Percentiles rank a stretch among this genome's conserved stretches.
Conservation (phyloP, 2,888 invertebrate genomes). For the Ormyrus pomaceus region DNA sequence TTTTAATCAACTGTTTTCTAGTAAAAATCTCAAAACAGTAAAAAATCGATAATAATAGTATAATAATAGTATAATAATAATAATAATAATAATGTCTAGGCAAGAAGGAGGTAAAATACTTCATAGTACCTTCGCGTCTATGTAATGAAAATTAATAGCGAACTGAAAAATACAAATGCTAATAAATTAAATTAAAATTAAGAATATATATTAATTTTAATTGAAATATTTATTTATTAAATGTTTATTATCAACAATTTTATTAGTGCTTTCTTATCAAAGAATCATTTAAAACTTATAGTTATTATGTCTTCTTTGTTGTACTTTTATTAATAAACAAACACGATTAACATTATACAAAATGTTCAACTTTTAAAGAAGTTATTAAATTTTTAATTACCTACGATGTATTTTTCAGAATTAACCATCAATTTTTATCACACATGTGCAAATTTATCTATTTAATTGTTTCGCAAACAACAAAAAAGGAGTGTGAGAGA, state of each 20-base stretch:
- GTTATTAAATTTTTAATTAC: not conserved
- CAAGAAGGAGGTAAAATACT: not conserved
- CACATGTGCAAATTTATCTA: constrained; percentile 18
- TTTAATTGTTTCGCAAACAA: constrained; percentile 16
- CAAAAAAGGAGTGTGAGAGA: constrained; percentile 20
- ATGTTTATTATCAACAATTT: too few relatives aligned
- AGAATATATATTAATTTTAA: not conserved
- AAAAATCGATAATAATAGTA: not conserved
- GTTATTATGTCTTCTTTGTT: too few relatives aligned
- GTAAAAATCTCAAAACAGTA: not conserved
- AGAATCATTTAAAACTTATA: too few relatives aligned
- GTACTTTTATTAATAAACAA: too few relatives aligned
- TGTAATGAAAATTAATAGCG: constrained; percentile 2
- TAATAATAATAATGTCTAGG: not conserved
- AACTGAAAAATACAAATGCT: constrained; percentile 11
- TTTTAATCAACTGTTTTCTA: not conserved
- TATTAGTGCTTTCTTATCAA: too few relatives aligned
- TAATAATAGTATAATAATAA: constrained; percentile 1
- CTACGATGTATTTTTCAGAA: constrained; percentile 8
- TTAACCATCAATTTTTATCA: constrained; percentile 22
- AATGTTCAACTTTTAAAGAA: constrained; percentile 8
- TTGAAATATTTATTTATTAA: too few relatives aligned
- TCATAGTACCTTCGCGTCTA: constrained; percentile 5
- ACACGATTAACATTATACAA: not conserved
- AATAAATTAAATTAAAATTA: not conserved